Conservation (phyloP, 2,888 invertebrate genomes). For the Chrysina gloriosa region DNA sequence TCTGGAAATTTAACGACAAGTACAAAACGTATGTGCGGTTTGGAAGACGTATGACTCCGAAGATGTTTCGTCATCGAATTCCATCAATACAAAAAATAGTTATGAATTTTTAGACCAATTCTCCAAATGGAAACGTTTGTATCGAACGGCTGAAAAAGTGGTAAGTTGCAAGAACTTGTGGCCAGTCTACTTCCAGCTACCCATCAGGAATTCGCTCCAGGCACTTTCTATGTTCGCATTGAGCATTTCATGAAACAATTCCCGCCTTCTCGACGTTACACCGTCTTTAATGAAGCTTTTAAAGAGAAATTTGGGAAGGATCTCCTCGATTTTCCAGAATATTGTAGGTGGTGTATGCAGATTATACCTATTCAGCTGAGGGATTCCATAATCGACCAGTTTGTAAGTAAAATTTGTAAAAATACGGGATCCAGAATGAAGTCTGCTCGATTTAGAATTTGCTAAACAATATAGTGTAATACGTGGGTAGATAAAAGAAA, state of each 20-base stretch:
- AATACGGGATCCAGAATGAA: too few relatives aligned
- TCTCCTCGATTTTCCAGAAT: conserved; percentile 11
- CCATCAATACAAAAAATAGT: background rate
- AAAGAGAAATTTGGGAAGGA: conserved; percentile 11
- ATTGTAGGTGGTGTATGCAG: background rate
- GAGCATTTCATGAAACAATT: background rate
- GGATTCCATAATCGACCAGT: conserved; percentile 2
- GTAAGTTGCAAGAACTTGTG: background rate
- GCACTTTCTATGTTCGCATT: background rate
- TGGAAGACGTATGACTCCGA: background rate
- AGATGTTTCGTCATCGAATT: background rate
- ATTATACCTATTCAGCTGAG: background rate
- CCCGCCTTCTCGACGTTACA: background rate
- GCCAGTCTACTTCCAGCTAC: background rate
- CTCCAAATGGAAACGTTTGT: background rate
- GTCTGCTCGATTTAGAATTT: too few relatives aligned
- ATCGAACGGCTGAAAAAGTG: background rate
- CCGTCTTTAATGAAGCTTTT: conserved; percentile 1
- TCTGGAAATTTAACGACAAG: conserved; percentile 14
- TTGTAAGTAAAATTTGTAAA: conserved; percentile 3
- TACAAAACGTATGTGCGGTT: background rate
- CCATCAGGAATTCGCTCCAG: background rate
- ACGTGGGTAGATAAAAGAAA: too few relatives aligned
- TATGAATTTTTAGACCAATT: background rate
- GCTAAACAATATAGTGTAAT: too few relatives aligned